Percentiles rank a stretch among this genome's conserved stretches.
These are phyloP conservation scores for Caenorhabditis japonica DNA, from an alignment of 2,888 invertebrate genomes.

Conservation along the genomic window DNA sequence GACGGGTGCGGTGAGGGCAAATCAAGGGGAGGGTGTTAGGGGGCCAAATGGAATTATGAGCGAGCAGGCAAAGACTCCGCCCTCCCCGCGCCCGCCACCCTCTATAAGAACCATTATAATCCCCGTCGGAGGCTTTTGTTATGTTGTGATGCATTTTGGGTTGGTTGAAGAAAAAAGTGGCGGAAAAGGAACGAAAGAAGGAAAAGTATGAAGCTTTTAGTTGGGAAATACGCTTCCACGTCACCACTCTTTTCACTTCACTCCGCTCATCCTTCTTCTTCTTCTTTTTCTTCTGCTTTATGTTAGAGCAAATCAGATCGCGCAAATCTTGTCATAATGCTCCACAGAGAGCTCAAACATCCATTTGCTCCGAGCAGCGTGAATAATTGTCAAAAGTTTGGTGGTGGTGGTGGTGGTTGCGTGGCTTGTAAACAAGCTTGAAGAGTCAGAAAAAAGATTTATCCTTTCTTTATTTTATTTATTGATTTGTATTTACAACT, in stretches of 20 bases:
- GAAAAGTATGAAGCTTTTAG: not conserved
- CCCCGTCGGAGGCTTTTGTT: constrained; percentile 18
- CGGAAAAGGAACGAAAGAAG: constrained; percentile 8
- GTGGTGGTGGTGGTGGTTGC: not conserved
- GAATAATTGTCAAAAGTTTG: constrained; percentile 21
- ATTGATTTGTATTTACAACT: too few relatives aligned
- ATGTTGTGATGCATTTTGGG: constrained; percentile 14
- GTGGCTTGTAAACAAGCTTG: constrained; percentile 10
- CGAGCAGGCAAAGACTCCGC: not conserved
- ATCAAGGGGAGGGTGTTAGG: too few relatives aligned
- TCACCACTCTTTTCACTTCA: not conserved
- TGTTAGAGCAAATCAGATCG: constrained; percentile 20
- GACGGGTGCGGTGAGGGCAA: too few relatives aligned
- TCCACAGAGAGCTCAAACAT: constrained; percentile 20
- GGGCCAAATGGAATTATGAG: constrained; percentile 22
- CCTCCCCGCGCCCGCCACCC: not conserved
- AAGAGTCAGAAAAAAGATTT: too few relatives aligned
- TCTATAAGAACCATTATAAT: constrained; percentile 17
- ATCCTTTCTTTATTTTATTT: too few relatives aligned
- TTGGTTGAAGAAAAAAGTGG: constrained; percentile 3
- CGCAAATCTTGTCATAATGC: constrained; percentile 10
- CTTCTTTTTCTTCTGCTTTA: too few relatives aligned
- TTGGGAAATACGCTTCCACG: constrained; percentile 2
- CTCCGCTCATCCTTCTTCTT: too few relatives aligned
- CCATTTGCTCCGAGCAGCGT: constrained; percentile 17